Conservation (phyloP, 2,888 invertebrate species). For the Ypsolopha sequella region DNA sequence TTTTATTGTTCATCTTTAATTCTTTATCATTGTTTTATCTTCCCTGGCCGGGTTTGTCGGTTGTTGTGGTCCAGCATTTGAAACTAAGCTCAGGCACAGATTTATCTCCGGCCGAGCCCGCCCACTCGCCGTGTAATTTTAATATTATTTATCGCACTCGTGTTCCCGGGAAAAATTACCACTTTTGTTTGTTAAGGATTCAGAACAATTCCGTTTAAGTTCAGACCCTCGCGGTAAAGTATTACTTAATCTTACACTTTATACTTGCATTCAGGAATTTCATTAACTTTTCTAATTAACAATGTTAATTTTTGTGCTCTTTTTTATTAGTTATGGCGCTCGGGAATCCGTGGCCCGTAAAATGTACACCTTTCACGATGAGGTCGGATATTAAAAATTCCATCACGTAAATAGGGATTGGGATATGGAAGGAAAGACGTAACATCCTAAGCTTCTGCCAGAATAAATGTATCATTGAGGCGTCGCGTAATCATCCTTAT, state of each 20-base stretch:
- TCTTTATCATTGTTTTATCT: neutral
- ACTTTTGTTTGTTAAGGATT: neutral
- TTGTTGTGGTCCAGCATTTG: constrained; percentile 11
- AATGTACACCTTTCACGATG: neutral
- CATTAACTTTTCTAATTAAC: neutral
- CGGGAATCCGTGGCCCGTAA: neutral
- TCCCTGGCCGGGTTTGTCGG: constrained; percentile 4
- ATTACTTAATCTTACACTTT: neutral
- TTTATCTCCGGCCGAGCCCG: constrained; percentile 29
- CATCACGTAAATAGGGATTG: constrained; percentile 20
- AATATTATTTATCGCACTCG: constrained; percentile 41
- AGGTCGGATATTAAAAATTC: constrained; percentile 28
- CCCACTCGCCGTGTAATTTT: constrained; percentile 35
- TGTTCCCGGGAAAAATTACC: constrained; percentile 16
- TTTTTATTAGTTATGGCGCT: neutral
- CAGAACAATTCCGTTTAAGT: constrained; percentile 1
- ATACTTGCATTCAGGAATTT: neutral
- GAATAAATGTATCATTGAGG: too few species aligned
- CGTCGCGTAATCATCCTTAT: too few species aligned
- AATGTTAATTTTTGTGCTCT: constrained; percentile 8
- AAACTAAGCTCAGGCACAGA: constrained; percentile 17
- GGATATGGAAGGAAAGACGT: constrained; percentile 11
- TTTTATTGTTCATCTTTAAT: too few species aligned
- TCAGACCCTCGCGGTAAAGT: neutral
- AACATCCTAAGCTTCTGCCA: neutral